Conservation (phyloP, 2,113 vertebrate species). For the Gymnarchus niloticus region DNA sequence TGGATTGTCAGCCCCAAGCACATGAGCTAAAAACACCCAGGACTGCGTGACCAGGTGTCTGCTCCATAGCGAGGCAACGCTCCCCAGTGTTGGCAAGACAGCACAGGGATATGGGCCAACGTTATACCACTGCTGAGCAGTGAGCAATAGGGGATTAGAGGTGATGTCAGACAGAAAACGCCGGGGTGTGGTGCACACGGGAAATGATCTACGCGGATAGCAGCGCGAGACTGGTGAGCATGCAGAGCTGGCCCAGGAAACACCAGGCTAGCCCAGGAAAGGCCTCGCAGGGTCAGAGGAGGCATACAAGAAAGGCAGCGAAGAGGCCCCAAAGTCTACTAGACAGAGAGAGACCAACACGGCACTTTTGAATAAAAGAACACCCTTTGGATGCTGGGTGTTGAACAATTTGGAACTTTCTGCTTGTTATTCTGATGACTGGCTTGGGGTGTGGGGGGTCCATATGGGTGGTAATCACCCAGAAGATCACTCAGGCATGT, state of each 20-base stretch:
- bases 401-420: background rate
- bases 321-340: conserved; percentile 8
- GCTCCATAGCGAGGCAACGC: background rate
- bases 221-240: conserved; percentile 44
- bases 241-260: conserved; percentile 45
- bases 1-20: background rate
- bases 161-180: conserved; percentile 53
- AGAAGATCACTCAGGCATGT: conserved; percentile 53
- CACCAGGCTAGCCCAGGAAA: conserved; percentile 33
- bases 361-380: background rate
- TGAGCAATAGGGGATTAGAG: conserved; percentile 50
- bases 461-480: conserved; percentile 45
- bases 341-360: background rate
- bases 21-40: background rate
- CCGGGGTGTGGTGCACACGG: conserved; percentile 53
- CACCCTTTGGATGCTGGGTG: background rate
- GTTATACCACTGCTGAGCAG: conserved; percentile 25
- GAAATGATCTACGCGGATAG: conserved; percentile 51
- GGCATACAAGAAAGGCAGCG: conserved; percentile 15
- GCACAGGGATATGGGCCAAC: background rate
- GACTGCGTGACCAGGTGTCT: background rate
- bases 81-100: background rate
- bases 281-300: conserved; percentile 51
- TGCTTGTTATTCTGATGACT: background rate
- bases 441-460: conserved; percentile 8